phyloP scores from a whole-genome alignment of 2,797 vertebrate genomes.

The Sparus aurata region DNA sequence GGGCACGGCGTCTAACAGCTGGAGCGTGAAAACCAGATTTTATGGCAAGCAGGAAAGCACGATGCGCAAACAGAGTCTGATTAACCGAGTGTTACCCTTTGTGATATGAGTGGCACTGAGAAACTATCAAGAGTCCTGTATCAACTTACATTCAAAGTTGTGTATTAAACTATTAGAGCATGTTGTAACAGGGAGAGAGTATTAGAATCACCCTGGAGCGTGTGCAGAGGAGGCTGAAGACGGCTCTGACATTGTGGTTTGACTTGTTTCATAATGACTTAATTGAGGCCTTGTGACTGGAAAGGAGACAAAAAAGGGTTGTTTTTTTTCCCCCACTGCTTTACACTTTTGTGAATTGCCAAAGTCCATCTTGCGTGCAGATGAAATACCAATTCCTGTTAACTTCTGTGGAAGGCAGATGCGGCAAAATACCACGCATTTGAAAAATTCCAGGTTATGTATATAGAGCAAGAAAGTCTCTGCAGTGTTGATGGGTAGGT shows the following conservation, averaged over 20 bases:
- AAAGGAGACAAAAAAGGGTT: conserved; percentile 25
- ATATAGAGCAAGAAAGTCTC: too few species aligned
- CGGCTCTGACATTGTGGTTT: conserved; percentile 54
- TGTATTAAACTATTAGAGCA: conserved; percentile 56
- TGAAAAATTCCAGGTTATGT: too few species aligned
- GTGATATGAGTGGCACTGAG: conserved; percentile 51
- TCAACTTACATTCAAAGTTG: conserved; percentile 61
- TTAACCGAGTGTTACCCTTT: conserved; percentile 55
- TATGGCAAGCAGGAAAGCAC: conserved; percentile 60
- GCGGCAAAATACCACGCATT: too few species aligned
- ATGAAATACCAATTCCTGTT: too few species aligned
- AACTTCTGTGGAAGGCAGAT: too few species aligned
- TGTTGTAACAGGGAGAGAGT: conserved; percentile 59
- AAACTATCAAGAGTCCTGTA: conserved; percentile 54
- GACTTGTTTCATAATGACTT: conserved; percentile 62
- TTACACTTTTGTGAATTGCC: background rate
- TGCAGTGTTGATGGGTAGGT: too few species aligned
- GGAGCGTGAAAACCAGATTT: conserved; percentile 64
- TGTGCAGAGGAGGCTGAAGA: conserved; percentile 35
- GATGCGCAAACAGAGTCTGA: conserved; percentile 70
- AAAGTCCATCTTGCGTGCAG: too few species aligned
- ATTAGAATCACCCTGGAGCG: conserved; percentile 45
- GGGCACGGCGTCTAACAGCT: conserved; percentile 55
- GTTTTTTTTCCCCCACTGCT: conserved; percentile 17
- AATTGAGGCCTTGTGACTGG: conserved; percentile 50